Evolutionary conservation across 2,888 invertebrate species (phyloP), one percentile per base, ranked within the genome.

Genomic region (Heliconius ethilla): DNA sequence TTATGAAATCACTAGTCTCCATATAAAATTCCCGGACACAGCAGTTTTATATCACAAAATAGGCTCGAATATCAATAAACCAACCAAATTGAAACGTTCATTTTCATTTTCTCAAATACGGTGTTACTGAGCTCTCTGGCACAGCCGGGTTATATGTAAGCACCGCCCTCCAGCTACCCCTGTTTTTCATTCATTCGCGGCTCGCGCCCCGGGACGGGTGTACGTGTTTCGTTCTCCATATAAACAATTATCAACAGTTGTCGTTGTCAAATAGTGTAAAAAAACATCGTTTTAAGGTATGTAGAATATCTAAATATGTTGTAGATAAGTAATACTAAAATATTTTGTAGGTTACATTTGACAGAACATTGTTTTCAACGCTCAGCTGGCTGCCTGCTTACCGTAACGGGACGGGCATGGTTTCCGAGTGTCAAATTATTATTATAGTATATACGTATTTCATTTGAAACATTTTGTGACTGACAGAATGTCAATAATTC

Each of bases 131-230:
- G 62, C 79, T 80, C 67, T 76, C 45, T 9, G 63, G 79, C 76
- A 76, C 62, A 70, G 75, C 45, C 65, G 75, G 74, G 65, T 78
- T 75, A 51, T 40, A 70, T 65, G 73, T 73, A 83, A 85, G 92
- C 91, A 91, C 92, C 92, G 90, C 93, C 93, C 91, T 90, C 88
- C 82, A 81, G 83, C 89, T 84, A 88, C 90, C 91, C 91, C 89
- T 87, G 89, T 84, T 84, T 83, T 91, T 90, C 93, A 93, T 93
- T 93, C 93, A 93, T 90, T 90, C 89, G 87, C 85, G 88, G 85
- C 85, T 82, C 82, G 81, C 77, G 83, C 82, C 83, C 87, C 89
- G 87, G 77, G 82, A 77, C 51, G 88, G 86, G 84, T 84, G 84
- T 83, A 83, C 86, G 89, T 82, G 80, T 80, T 33, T 74, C 80